Evolutionary conservation across 2,888 invertebrate species (phyloP), one percentile per base, ranked within the genome.

Genomic region (Saturnia japonica): DNA sequence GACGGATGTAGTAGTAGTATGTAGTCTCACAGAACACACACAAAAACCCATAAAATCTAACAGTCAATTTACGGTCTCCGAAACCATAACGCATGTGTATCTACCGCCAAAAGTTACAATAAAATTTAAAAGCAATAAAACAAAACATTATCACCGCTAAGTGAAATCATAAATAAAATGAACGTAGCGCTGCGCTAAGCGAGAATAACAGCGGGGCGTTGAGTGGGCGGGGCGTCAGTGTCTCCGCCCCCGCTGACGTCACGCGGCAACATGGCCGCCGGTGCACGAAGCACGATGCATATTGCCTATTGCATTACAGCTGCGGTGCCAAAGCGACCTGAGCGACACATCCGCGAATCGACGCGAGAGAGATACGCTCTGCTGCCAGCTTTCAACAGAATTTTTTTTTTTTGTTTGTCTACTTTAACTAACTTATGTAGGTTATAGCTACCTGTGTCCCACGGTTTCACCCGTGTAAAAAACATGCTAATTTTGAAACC

Each of bases 251-350:
- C 14, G 57, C n/a, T 87, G 86, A 87, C 89, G 90, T 89, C 89
- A 90, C 80, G 19, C 64, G 34, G 66, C 87, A 93, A 91, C 81
- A 93, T 93, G 93, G 93, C 93, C 87, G 93, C 82, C 80, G 73
- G 76, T 85, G 83, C 84, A 84, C 79, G 57, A 54, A 16, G 51
- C 51, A n/a, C 51, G 51, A 57, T 60, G 57, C 57, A 60, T 25
- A 81, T n/a, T n/a, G n/a, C n/a, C n/a, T n/a, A n/a, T n/a, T n/a
- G n/a, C n/a, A n/a, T n/a, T n/a, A n/a, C 80, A 87, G 84, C 85
- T 85, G 72, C 77, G 72, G 70, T 68, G 72, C 73, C 75, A 19
- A 8, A 19, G 19, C 47, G n/a, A 9, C 54, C n/a, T 3, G n/a
- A 22, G 54, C 2, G 34, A 34, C 34, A 34, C 34, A 6, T 34